Percentiles rank a stretch among this genome's conserved stretches.
Evolutionary conservation across 2,888 invertebrate species (phyloP).

Genomic region (Orthosia cruda): DNA sequence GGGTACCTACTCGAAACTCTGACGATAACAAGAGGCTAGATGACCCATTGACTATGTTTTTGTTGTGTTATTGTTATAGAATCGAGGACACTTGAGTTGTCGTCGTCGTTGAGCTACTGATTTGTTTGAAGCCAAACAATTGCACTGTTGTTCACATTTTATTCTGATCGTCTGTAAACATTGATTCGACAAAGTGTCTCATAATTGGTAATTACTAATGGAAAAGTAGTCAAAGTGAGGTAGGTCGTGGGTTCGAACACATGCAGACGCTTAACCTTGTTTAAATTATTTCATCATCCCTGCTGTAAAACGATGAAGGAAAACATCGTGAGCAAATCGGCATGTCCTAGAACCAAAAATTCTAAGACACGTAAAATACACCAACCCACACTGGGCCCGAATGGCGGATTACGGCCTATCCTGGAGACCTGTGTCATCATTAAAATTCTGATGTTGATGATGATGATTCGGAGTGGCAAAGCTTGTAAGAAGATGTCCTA

Average conservation of each 20-base stretch:
- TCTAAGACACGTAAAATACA: no score
- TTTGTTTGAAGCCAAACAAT: conserved; percentile 21
- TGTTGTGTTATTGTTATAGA: conserved; percentile 19
- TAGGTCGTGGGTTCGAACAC: no score
- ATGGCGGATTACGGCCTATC: no score
- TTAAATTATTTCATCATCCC: no score
- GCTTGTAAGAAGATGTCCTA: background rate
- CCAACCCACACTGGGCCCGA: no score
- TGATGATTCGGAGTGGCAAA: background rate
- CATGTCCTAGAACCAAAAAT: no score
- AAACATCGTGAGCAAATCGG: no score
- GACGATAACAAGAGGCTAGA: conserved; percentile 14
- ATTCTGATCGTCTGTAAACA: background rate
- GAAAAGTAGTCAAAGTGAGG: background rate
- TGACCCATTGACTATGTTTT: conserved; percentile 33
- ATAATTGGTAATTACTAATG: background rate
- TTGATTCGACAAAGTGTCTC: background rate
- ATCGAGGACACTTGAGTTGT: conserved; percentile 34
- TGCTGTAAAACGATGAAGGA: no score
- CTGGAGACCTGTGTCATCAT: no score
- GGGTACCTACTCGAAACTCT: conserved; percentile 21
- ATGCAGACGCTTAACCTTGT: no score
- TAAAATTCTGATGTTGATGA: no score
- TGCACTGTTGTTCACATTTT: conserved; percentile 15
- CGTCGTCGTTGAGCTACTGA: conserved; percentile 5